These are phyloP conservation scores for Zaprionus nigranus DNA, from an alignment of 1,140 invertebrate genomes.

Conservation along the genomic window DNA sequence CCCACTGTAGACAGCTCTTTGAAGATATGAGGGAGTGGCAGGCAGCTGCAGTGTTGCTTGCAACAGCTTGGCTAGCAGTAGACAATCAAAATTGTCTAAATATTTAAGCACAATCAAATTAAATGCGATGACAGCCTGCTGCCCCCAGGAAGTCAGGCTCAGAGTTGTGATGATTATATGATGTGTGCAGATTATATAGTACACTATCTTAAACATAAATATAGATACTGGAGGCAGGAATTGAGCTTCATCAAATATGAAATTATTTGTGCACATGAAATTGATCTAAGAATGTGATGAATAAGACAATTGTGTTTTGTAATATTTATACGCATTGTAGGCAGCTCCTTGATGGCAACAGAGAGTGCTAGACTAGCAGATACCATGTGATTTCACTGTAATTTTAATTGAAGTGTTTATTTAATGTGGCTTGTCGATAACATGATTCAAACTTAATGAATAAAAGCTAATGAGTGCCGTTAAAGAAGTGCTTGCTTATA, in stretches of 20 bases:
- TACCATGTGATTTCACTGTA: not conserved
- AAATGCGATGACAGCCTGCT: conserved; percentile 34
- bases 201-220: not conserved
- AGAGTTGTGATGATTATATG: not conserved
- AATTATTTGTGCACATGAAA: not conserved
- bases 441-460: no score
- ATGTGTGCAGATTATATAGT: not conserved
- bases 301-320: not conserved
- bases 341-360: not conserved
- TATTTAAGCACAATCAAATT: conserved; percentile 59
- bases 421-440: no score
- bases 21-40: conserved; percentile 19
- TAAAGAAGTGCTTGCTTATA: no score
- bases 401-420: no score
- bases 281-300: not conserved
- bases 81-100: conserved; percentile 72
- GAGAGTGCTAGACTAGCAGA: not conserved
- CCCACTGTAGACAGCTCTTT: not conserved
- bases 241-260: not conserved
- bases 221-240: not conserved
- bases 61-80: conserved; percentile 17
- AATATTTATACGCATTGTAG: conserved; percentile 3
- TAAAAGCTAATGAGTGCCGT: no score
- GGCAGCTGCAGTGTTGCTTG: conserved; percentile 1
- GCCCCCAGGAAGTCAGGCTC: not conserved